phyloP scores from a whole-genome alignment of 2,797 vertebrate genomes.

The Clarias fuscus region DNA sequence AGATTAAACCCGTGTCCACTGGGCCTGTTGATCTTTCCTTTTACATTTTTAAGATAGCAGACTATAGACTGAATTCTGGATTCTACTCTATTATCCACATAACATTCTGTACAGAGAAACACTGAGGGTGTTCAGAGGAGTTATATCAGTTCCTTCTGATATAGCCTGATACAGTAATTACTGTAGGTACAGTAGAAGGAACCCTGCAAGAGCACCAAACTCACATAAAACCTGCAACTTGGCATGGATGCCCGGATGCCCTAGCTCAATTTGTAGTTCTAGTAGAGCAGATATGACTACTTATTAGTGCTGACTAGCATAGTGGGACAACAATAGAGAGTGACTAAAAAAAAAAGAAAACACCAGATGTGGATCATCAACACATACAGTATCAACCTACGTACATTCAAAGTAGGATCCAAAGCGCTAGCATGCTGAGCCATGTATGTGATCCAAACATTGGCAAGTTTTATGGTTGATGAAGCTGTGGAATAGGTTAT shows the following conservation, averaged over 20 bases:
- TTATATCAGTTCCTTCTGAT: neutral
- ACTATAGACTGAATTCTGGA: neutral
- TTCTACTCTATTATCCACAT: neutral
- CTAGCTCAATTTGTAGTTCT: neutral
- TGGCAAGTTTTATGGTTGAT: neutral
- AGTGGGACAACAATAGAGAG: neutral
- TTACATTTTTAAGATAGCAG: conserved; percentile 15
- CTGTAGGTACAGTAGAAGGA: neutral
- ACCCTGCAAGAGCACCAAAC: neutral
- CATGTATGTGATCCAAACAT: neutral
- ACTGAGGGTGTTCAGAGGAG: neutral
- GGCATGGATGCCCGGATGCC: no score
- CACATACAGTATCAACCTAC: neutral
- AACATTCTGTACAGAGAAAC: neutral
- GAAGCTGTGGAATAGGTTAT: neutral
- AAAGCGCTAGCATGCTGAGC: neutral
- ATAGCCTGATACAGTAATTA: neutral
- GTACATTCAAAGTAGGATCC: neutral
- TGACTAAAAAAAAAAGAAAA: neutral
- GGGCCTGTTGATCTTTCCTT: neutral
- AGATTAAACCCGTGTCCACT: neutral
- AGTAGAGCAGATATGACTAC: neutral
- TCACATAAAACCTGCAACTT: neutral
- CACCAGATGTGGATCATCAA: neutral
- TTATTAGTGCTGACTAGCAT: neutral